These are phyloP conservation scores for Dynastes tityus DNA, from an alignment of 2,888 invertebrate species.

Conservation along the genomic window DNA sequence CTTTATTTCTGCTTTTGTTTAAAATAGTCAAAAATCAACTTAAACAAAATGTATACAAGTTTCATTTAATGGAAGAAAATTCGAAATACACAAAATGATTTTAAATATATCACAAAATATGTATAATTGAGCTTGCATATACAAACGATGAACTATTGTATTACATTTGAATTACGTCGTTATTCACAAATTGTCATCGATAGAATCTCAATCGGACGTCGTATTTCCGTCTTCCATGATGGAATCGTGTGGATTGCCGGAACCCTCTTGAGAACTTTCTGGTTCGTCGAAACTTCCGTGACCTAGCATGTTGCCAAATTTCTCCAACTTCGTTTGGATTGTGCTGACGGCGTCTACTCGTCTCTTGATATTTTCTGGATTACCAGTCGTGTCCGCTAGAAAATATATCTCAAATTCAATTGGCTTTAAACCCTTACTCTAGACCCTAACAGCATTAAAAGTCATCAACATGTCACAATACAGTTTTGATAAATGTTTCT, in stretches of 20 bases:
- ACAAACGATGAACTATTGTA: not conserved
- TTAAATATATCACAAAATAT: conserved; percentile 26
- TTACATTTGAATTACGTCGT: not conserved
- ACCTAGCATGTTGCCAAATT: conserved; percentile 58
- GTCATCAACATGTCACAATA: not conserved
- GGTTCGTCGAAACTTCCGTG: conserved; percentile 53
- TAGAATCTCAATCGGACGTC: not conserved
- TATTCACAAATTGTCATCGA: conserved; percentile 8
- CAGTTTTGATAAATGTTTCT: too few relatives aligned
- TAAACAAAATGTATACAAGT: not conserved
- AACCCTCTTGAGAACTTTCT: conserved; percentile 32
- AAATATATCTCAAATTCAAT: conserved; percentile 36
- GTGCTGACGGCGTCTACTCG: conserved; percentile 60
- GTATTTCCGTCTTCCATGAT: conserved; percentile 37
- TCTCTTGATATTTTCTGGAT: conserved; percentile 56
- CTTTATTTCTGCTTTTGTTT: too few relatives aligned
- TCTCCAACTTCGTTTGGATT: conserved; percentile 61
- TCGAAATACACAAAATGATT: conserved; percentile 30
- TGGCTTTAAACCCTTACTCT: too few relatives aligned
- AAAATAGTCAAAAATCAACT: too few relatives aligned
- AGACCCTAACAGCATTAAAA: not conserved
- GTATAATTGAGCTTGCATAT: conserved; percentile 25
- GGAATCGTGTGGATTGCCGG: conserved; percentile 34
- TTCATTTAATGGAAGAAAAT: conserved; percentile 31
- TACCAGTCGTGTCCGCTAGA: conserved; percentile 51